These are phyloP conservation scores for Erebia palarica DNA, from an alignment of 2,888 invertebrate genomes.

Conservation along the genomic window DNA sequence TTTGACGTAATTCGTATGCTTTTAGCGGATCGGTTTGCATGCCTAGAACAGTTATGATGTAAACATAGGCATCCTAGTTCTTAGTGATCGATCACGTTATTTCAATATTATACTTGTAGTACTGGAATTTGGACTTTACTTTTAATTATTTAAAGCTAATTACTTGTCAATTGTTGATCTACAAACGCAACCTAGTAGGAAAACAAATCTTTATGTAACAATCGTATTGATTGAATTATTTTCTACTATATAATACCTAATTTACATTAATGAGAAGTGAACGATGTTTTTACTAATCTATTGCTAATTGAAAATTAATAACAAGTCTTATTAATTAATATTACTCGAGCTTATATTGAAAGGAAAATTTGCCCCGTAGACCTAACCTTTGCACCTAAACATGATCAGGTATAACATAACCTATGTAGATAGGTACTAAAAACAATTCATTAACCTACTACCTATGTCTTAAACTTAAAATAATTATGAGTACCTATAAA, in stretches of 20 bases:
- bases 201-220: neutral
- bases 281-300: slow-evolving; percentile 9
- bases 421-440: neutral
- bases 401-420: neutral
- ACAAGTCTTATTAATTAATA: slow-evolving; percentile 9
- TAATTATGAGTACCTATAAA: no score
- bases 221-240: neutral
- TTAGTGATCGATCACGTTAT: slow-evolving; percentile 40
- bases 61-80: slow-evolving; percentile 31
- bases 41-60: slow-evolving; percentile 27
- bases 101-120: slow-evolving; percentile 19
- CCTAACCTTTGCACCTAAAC: slow-evolving; percentile 5
- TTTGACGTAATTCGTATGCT: slow-evolving; percentile 27
- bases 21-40: slow-evolving; percentile 21
- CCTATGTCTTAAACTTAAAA: no score
- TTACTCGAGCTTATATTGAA: neutral
- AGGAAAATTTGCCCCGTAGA: neutral
- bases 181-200: no score
- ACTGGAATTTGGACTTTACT: slow-evolving; percentile 21
- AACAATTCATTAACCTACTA: no score
- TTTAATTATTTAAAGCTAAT: neutral
- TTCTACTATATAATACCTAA: neutral
- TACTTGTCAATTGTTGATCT: no score
- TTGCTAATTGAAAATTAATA: slow-evolving; percentile 20
- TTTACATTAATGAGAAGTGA: neutral